phyloP scores from a whole-genome alignment of 2,113 vertebrate species.

The Bagarius yarrelli region DNA sequence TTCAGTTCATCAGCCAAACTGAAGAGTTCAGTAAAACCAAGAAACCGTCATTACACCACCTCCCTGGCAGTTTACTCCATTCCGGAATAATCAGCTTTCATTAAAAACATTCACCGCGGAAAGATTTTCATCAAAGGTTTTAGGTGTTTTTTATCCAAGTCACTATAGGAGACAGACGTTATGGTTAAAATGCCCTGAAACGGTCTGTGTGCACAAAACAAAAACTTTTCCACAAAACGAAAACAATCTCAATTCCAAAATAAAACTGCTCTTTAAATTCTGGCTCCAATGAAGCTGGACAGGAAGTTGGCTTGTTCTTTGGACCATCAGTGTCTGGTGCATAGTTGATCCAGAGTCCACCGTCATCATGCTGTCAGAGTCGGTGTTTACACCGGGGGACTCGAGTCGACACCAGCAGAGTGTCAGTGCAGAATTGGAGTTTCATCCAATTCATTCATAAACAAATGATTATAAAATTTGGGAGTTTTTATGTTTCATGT shows the following conservation, averaged over 20 bases:
- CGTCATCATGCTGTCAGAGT: neutral
- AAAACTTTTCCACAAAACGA: slow-evolving; percentile 59
- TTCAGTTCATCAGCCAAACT: neutral
- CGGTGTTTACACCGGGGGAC: neutral
- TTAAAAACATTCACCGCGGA: neutral
- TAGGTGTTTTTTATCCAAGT: slow-evolving; percentile 56
- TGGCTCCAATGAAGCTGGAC: slow-evolving; percentile 69
- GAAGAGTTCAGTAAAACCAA: neutral
- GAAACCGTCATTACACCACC: no score
- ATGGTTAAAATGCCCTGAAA: slow-evolving; percentile 39
- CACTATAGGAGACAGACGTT: slow-evolving; percentile 61
- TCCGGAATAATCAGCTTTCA: neutral
- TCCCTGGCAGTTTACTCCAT: neutral
- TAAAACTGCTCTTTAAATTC: slow-evolving; percentile 79
- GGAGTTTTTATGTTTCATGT: no score
- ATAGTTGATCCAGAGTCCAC: slow-evolving; percentile 53
- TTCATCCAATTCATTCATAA: neutral
- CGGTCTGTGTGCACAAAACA: slow-evolving; percentile 34
- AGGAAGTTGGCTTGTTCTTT: slow-evolving; percentile 77
- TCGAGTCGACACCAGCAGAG: no score
- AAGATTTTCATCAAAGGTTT: slow-evolving; percentile 58
- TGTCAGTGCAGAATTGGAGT: neutral
- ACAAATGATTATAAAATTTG: neutral
- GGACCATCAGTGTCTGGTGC: slow-evolving; percentile 69
- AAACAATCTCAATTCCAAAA: slow-evolving; percentile 71